A percentile compares a stretch with the other conserved stretches of the same genome.
phyloP scores from a whole-genome alignment of 2,113 vertebrate genomes.

The Tachycineta bicolor region DNA sequence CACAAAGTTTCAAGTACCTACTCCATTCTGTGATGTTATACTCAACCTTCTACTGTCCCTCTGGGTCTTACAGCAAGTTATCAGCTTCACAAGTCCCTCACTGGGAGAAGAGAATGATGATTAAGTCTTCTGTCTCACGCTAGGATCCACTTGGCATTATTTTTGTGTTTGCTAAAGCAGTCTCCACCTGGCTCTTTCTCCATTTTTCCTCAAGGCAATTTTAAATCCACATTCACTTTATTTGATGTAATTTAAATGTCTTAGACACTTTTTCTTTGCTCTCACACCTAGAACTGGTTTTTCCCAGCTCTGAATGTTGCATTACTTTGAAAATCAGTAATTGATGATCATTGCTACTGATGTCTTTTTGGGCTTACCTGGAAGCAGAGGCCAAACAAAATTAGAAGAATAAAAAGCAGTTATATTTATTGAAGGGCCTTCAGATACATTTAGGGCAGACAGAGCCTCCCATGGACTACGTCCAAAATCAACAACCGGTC shows the following conservation, averaged over 20 bases:
- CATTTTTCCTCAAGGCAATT: neutral
- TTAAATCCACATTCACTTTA: neutral
- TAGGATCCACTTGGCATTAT: neutral
- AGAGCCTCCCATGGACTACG: neutral
- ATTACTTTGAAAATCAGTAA: neutral
- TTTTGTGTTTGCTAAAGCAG: neutral
- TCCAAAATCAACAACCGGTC: neutral
- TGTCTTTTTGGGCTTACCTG: neutral
- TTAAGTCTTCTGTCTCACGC: neutral
- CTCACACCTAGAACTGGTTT: neutral
- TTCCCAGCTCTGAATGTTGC: neutral
- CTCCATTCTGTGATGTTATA: neutral
- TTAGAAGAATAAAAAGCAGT: neutral
- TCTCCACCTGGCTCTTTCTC: neutral
- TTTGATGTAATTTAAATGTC: neutral
- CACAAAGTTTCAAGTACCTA: neutral
- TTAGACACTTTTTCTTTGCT: neutral
- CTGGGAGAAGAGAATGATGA: neutral
- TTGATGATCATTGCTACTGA: neutral
- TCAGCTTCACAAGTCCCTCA: neutral
- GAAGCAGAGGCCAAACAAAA: neutral
- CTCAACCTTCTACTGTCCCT: neutral
- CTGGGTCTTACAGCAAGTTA: neutral
- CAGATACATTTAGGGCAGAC: neutral
- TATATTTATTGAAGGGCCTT: neutral